A percentile compares a stretch with the other conserved stretches of the same genome.
Conservation (phyloP, 1,140 invertebrate genomes). For the Stegodyphus dumicola region DNA sequence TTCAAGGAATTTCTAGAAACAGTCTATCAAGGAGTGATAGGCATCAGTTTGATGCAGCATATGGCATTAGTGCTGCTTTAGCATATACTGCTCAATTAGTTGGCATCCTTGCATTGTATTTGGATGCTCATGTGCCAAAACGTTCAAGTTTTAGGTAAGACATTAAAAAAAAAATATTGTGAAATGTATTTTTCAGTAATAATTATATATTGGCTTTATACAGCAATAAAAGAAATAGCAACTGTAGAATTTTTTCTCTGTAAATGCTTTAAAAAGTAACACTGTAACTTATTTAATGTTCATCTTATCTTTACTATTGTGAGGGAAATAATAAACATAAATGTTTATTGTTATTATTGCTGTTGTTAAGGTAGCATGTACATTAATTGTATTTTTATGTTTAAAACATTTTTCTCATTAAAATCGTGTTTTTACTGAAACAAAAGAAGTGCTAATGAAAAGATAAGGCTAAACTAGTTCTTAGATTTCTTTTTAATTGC, state of each 20-base stretch:
- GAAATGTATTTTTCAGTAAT: background rate
- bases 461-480: too few species aligned
- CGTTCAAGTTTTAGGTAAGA: constrained; percentile 79
- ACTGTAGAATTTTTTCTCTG: background rate
- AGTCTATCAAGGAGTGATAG: background rate
- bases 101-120: constrained; percentile 80
- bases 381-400: too few species aligned
- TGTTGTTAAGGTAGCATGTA: too few species aligned
- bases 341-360: too few species aligned
- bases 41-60: constrained; percentile 73
- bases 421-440: too few species aligned
- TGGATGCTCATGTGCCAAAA: constrained; percentile 81
- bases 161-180: background rate
- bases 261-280: background rate
- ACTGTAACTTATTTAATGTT: too few species aligned
- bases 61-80: constrained; percentile 81
- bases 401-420: too few species aligned
- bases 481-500: too few species aligned
- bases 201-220: background rate
- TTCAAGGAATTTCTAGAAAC: background rate
- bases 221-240: background rate
- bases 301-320: too few species aligned
- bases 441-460: too few species aligned
- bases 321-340: too few species aligned
- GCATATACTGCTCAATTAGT: constrained; percentile 84